Percentiles rank a stretch among this genome's conserved stretches.
phyloP scores from a whole-genome alignment of 1,140 invertebrate species.

The Marisa cornuarietis region DNA sequence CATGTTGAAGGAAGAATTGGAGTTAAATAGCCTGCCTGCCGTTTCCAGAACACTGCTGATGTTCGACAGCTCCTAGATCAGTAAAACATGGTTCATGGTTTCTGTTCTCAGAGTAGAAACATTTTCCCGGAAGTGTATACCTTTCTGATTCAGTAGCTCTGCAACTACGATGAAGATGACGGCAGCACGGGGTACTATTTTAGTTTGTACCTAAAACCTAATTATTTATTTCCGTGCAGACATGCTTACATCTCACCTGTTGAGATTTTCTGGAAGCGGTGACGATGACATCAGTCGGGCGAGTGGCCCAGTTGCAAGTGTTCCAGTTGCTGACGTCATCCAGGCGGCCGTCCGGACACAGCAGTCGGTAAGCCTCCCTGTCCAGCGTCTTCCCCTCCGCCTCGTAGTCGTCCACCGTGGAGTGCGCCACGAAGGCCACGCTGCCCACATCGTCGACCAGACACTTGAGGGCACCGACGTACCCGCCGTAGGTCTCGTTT shows the following conservation, averaged over 20 bases:
- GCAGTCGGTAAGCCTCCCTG: constrained; percentile 87
- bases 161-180: too few species aligned
- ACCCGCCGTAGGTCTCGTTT: constrained; percentile 87
- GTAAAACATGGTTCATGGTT: too few species aligned
- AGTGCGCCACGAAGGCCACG: constrained; percentile 93
- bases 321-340: constrained; percentile 77
- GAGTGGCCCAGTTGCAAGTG: constrained; percentile 87
- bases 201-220: too few species aligned
- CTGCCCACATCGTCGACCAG: constrained; percentile 80
- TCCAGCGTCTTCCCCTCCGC: constrained; percentile 80
- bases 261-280: constrained; percentile 68
- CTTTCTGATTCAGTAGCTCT: too few species aligned
- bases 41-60: constrained; percentile 9
- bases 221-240: too few species aligned
- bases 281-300: constrained; percentile 89
- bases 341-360: constrained; percentile 88
- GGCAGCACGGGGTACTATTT: too few species aligned
- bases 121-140: too few species aligned
- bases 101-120: too few species aligned
- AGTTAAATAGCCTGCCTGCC: neutral
- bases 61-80: neutral
- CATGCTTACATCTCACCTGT: neutral
- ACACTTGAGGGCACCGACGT: constrained; percentile 82
- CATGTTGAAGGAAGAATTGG: neutral
- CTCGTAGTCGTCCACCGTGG: constrained; percentile 86